phyloP scores from a whole-genome alignment of 2,888 invertebrate genomes.

The Cactoblastis cactorum region DNA sequence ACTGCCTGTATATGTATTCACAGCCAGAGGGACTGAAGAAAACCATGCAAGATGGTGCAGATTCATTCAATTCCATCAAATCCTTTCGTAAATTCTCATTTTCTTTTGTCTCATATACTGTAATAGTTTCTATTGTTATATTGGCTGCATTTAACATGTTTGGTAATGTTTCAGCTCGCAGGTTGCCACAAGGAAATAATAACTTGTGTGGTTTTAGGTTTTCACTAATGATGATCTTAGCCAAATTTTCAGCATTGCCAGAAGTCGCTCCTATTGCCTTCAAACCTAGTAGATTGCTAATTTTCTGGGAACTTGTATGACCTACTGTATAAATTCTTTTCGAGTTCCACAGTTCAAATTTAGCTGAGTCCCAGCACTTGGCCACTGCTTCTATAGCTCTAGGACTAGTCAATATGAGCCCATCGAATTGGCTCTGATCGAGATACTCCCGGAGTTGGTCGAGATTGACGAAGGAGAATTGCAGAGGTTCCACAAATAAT shows the following conservation, averaged over 20 bases:
- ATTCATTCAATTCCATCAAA: slow-evolving; percentile 46
- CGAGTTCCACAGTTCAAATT: slow-evolving; percentile 53
- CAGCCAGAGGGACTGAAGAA: slow-evolving; percentile 72
- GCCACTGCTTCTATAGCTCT: slow-evolving; percentile 60
- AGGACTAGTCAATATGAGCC: slow-evolving; percentile 60
- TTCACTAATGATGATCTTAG: slow-evolving; percentile 48
- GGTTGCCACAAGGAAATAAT: slow-evolving; percentile 64
- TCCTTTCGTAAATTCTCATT: slow-evolving; percentile 51
- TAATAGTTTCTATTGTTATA: slow-evolving; percentile 48
- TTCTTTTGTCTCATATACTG: slow-evolving; percentile 67
- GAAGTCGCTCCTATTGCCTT: slow-evolving; percentile 49
- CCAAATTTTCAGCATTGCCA: slow-evolving; percentile 59
- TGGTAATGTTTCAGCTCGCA: slow-evolving; percentile 57
- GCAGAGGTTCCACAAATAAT: slow-evolving; percentile 63
- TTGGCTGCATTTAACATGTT: slow-evolving; percentile 36
- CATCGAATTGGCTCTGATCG: slow-evolving; percentile 39
- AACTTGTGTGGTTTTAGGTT: slow-evolving; percentile 44
- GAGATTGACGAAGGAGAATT: slow-evolving; percentile 46
- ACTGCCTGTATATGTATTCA: slow-evolving; percentile 61
- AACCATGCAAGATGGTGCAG: slow-evolving; percentile 51
- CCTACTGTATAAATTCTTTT: slow-evolving; percentile 60
- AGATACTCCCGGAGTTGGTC: slow-evolving; percentile 42
- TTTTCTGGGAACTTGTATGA: slow-evolving; percentile 46
- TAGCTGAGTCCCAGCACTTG: slow-evolving; percentile 58
- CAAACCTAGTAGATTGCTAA: slow-evolving; percentile 50